Percentiles rank a stretch among this genome's conserved stretches.
Evolutionary conservation across 2,797 vertebrate species (phyloP).

Genomic region (Premnoplex brunnescens): DNA sequence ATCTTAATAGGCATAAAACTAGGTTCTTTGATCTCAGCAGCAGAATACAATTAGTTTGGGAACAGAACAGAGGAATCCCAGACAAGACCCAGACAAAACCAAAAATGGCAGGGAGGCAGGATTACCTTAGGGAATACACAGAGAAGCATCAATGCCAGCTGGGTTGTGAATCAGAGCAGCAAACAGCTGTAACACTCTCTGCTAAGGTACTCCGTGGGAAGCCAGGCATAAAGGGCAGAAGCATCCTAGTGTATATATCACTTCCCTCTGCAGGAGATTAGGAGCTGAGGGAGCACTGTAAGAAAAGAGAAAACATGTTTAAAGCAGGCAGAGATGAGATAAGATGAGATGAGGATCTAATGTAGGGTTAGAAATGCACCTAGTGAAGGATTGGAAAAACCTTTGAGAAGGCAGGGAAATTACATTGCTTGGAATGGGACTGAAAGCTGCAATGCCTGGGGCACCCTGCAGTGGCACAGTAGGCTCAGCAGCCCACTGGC

Average conservation of each 20-base stretch:
- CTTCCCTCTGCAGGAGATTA: neutral
- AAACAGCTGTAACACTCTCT: neutral
- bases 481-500: neutral
- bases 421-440: neutral
- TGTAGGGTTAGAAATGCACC: neutral
- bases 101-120: neutral
- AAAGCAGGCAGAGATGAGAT: neutral
- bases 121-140: neutral
- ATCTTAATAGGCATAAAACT: neutral
- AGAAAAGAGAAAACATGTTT: neutral
- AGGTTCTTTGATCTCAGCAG: neutral
- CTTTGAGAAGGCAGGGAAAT: neutral
- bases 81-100: neutral
- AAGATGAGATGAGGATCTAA: neutral
- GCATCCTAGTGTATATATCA: fast-evolving
- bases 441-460: neutral
- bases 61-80: neutral
- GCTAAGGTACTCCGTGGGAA: neutral
- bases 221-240: neutral
- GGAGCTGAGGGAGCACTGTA: neutral
- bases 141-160: neutral
- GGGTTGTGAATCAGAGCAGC: neutral
- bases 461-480: neutral
- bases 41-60: neutral
- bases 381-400: neutral